Conservation (phyloP, 2,797 vertebrate genomes). For the Leptoclinus maculatus region DNA sequence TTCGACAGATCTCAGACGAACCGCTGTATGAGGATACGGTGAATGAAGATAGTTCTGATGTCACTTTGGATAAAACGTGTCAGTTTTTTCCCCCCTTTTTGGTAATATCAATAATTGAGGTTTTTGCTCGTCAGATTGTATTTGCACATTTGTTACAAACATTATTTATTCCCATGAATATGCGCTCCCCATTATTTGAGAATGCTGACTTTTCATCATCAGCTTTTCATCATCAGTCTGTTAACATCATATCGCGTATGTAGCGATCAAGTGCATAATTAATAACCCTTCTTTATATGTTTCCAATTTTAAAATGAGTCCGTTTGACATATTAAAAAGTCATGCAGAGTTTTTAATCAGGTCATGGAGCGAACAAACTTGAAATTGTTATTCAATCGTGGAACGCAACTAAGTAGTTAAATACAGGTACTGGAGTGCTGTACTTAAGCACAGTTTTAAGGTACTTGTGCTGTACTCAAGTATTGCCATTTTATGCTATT, state of each 20-base stretch:
- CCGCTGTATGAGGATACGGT: no score
- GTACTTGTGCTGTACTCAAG: neutral
- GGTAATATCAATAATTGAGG: neutral
- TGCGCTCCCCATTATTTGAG: neutral
- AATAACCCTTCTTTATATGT: neutral
- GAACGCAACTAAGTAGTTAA: neutral
- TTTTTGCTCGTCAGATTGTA: neutral
- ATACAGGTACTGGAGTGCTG: neutral
- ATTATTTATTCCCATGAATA: neutral
- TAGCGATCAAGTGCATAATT: neutral
- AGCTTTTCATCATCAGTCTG: neutral
- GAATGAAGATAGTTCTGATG: neutral
- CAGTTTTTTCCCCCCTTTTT: neutral
- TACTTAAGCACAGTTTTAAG: neutral
- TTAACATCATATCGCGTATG: neutral
- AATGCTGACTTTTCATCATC: neutral
- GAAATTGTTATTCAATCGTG: neutral
- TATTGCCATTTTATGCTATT: neutral
- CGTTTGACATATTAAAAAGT: neutral
- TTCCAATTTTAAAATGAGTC: neutral
- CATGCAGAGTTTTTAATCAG: neutral
- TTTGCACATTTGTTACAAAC: neutral
- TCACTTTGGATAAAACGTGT: neutral
- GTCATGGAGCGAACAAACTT: neutral
- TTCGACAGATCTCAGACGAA: no score